Percentiles rank a stretch among this genome's conserved stretches.
Conservation (phyloP, 2,888 invertebrate species). For the Branchellion lobata region DNA sequence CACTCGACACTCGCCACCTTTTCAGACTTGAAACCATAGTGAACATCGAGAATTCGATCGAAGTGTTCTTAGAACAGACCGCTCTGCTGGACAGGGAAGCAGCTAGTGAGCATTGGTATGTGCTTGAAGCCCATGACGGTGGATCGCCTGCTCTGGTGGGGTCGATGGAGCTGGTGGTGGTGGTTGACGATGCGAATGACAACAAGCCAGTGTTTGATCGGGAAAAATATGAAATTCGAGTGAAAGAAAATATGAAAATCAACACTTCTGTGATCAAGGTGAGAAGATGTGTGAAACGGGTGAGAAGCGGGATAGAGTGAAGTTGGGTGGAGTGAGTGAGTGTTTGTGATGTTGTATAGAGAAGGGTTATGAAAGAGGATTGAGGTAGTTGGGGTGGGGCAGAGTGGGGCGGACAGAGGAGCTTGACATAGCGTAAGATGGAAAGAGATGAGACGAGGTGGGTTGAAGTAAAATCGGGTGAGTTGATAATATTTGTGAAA, state of each 20-base stretch:
- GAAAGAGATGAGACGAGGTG: too few relatives aligned
- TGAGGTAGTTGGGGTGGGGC: too few relatives aligned
- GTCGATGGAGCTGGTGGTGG: conserved; percentile 12
- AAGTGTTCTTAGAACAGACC: neutral
- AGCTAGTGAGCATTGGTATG: neutral
- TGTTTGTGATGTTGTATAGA: too few relatives aligned
- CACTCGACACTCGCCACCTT: neutral
- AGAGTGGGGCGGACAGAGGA: too few relatives aligned
- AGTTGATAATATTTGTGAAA: too few relatives aligned
- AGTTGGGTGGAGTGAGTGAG: too few relatives aligned
- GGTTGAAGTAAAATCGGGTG: too few relatives aligned
- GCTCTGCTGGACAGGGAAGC: neutral
- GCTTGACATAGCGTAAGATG: too few relatives aligned
- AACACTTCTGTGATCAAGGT: neutral
- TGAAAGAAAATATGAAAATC: neutral
- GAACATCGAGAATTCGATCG: conserved; percentile 26
- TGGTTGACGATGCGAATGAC: conserved; percentile 23
- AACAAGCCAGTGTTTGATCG: conserved; percentile 16
- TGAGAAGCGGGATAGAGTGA: too few relatives aligned
- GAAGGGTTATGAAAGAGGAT: too few relatives aligned
- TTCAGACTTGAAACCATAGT: conserved; percentile 20
- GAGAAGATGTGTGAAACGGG: too few relatives aligned
- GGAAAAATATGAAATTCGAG: neutral
- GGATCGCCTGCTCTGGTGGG: conserved; percentile 7
- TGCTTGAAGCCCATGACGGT: conserved; percentile 11